These are phyloP conservation scores for Gobius niger DNA, from an alignment of 2,113 vertebrate genomes.

Conservation along the genomic window DNA sequence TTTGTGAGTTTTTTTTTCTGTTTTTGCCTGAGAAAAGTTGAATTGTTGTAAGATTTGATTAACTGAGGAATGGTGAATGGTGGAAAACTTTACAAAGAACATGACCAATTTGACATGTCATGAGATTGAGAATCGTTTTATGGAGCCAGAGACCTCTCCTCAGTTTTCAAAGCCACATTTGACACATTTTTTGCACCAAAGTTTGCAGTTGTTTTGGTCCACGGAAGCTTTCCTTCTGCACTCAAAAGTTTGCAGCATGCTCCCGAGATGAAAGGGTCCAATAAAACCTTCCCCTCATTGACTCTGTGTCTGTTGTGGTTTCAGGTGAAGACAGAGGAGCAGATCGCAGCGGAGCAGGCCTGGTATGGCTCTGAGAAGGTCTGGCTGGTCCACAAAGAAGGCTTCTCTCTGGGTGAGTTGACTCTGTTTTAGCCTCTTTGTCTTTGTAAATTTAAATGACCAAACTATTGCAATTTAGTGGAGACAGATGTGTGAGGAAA, in stretches of 20 bases:
- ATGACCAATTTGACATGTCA: neutral
- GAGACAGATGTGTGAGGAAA: no score
- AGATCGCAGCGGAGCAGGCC: constrained; percentile 90
- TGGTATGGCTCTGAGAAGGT: constrained; percentile 97
- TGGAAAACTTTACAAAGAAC: neutral
- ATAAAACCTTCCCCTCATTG: neutral
- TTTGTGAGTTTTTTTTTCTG: neutral
- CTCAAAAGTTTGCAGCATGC: neutral
- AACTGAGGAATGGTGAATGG: neutral
- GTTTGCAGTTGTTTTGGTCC: neutral
- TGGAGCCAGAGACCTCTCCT: neutral
- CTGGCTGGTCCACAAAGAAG: constrained; percentile 96
- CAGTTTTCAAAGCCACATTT: neutral
- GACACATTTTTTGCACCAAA: neutral
- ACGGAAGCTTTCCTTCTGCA: neutral
- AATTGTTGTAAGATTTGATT: neutral
- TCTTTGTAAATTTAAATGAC: no score
- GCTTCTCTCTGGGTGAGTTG: constrained; percentile 90
- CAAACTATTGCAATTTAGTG: no score
- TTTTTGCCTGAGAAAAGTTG: constrained; percentile 2
- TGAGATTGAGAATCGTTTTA: no score
- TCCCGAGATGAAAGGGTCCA: no score
- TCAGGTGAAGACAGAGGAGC: constrained; percentile 94
- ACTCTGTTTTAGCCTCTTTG: no score
- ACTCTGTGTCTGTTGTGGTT: neutral